phyloP scores from a whole-genome alignment of 1,140 invertebrate species.

The Mercenaria mercenaria region DNA sequence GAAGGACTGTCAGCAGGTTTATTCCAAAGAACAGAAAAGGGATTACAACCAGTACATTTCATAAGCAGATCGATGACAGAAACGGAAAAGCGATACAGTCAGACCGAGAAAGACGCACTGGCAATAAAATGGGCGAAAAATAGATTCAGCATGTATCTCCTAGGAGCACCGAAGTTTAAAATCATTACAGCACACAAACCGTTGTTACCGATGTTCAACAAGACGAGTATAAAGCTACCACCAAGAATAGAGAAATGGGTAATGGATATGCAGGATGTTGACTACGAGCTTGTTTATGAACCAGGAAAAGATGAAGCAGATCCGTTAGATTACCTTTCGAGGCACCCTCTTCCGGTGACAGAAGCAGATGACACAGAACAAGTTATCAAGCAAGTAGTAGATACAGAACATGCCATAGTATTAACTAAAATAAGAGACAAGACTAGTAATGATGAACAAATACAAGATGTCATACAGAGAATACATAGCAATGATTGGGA shows the following conservation, averaged over 20 bases:
- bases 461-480: constrained; percentile 12
- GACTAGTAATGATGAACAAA: too few relatives aligned
- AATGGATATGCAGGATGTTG: constrained; percentile 65
- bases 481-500: constrained; percentile 20
- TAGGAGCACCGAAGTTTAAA: constrained; percentile 70
- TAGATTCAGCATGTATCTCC: constrained; percentile 66
- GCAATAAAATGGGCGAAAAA: constrained; percentile 66
- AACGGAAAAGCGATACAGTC: constrained; percentile 82
- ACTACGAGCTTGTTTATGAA: constrained; percentile 64
- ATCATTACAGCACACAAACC: constrained; percentile 69
- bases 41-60: constrained; percentile 82
- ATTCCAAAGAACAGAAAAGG: constrained; percentile 63
- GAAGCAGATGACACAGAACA: not conserved
- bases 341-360: constrained; percentile 11
- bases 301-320: constrained; percentile 66
- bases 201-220: constrained; percentile 57
- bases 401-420: too few relatives aligned
- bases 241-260: constrained; percentile 59
- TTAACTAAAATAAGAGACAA: too few relatives aligned
- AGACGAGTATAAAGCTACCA: constrained; percentile 43
- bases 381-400: not conserved
- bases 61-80: constrained; percentile 83
- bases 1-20: constrained; percentile 85
- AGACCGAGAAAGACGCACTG: not conserved
- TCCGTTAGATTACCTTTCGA: constrained; percentile 72